Evolutionary conservation across 2,113 vertebrate genomes (phyloP), one percentile per base, ranked within the genome.

Genomic region (Stigmatopora argus): DNA sequence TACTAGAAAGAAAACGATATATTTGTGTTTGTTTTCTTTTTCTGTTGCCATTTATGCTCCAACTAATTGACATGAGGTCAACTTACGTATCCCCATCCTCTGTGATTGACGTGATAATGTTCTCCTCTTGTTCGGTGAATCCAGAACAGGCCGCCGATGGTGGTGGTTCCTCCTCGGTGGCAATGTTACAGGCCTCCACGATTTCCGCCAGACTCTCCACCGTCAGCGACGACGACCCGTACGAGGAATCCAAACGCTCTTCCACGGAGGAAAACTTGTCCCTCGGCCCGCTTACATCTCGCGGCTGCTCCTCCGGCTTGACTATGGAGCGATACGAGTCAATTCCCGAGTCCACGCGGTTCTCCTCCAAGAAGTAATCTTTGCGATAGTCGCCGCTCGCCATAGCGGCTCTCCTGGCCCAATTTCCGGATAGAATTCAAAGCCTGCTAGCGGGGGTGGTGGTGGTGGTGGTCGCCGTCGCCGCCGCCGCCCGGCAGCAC

Each of bases 21-120:
- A 41, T 41, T 41, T 41, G 38, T 41, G 7, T 8, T 41, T 41
- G 9, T 41, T 41, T 13, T 46, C 13, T 46, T 46, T 46, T 46
- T 12, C 7, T 12, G 1, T 45, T 46, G 12, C 13, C 11, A 13
- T 46, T 13, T 13, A 46, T 4, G 45, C 45, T 46, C 11, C 13
- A 9, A 9, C 41, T 38, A 21, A 21, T 41, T 23, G 18, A 53
- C 13, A 45, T 14, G 8, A 44, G 17, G 38, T n/a, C 1, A 70
- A 89, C 91, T 26, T 91, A 92, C 91, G 91, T 92, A 88, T 92
- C 91, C 84, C 91, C 91, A 65, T 92, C 91, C 41, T 91, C 89
- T 47, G 89, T 92, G 48, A 92, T 84, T 8, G 81, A 83, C 0
- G 86, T 83, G 64, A 92, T 78, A 41, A 86, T 56, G 73, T 80